A percentile compares a stretch with the other conserved stretches of the same genome.
Conservation (phyloP, 2,888 invertebrate species). For the Drosophila atroscutellata region DNA sequence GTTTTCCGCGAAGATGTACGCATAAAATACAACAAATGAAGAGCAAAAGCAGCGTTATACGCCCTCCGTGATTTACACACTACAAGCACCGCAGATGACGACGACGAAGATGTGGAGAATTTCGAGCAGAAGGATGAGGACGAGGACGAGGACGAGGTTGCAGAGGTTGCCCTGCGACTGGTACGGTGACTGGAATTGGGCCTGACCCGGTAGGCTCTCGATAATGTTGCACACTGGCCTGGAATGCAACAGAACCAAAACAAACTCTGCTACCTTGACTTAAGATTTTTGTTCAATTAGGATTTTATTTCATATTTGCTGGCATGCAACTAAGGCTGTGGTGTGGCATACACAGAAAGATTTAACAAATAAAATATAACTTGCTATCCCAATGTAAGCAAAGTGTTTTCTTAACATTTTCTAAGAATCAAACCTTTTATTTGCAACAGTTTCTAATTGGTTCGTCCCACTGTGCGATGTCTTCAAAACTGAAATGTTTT, state of each 20-base stretch:
- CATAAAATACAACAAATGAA: constrained; percentile 81
- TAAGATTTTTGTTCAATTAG: not conserved
- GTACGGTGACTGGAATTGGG: constrained; percentile 42
- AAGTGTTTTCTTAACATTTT: no score
- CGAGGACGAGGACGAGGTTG: constrained; percentile 14
- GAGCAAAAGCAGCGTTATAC: constrained; percentile 78
- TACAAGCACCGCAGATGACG: constrained; percentile 5
- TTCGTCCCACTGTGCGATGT: constrained; percentile 46
- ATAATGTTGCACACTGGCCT: constrained; percentile 39
- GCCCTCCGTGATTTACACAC: constrained; percentile 79
- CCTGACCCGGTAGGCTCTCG: constrained; percentile 41
- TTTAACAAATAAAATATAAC: no score
- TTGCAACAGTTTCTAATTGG: not conserved
- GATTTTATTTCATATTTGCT: not conserved
- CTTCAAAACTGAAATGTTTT: constrained; percentile 67
- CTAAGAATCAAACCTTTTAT: not conserved
- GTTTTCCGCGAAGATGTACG: constrained; percentile 81
- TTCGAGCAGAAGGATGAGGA: constrained; percentile 2
- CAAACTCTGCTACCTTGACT: not conserved
- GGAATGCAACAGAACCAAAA: not conserved
- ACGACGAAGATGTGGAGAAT: not conserved
- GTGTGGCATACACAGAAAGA: no score
- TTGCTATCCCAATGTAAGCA: no score
- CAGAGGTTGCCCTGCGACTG: constrained; percentile 10
- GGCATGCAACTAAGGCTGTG: not conserved